Evolutionary conservation across 2,888 invertebrate genomes (phyloP).

Genomic region (Metopia argyrocephala): DNA sequence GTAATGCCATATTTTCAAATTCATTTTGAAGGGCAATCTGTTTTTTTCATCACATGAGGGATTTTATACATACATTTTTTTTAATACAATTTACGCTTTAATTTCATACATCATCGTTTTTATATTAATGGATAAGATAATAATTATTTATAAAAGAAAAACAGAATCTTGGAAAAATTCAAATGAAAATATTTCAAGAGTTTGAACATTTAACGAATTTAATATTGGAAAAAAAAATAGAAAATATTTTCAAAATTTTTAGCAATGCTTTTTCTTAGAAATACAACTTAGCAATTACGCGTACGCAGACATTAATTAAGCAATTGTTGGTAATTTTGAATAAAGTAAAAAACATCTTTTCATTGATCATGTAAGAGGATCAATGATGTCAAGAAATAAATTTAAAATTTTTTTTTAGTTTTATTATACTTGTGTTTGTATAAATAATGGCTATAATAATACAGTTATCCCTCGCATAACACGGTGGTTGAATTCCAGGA

Average conservation of each 20-base stretch:
- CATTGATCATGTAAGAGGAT: no score
- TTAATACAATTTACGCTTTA: conserved; percentile 62
- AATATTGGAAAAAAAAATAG: background rate
- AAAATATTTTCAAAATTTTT: background rate
- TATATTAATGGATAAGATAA: conserved; percentile 76
- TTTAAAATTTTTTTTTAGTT: no score
- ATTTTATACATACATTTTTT: conserved; percentile 16
- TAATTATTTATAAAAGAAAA: conserved; percentile 52
- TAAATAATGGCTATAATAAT: no score
- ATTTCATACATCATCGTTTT: conserved; percentile 77
- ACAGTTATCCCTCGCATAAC: no score
- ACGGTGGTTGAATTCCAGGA: no score
- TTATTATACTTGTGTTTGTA: no score
- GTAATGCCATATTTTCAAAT: background rate
- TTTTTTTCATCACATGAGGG: conserved; percentile 22
- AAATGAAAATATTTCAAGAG: conserved; percentile 39
- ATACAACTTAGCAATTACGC: background rate
- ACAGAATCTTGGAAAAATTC: conserved; percentile 2
- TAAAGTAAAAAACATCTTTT: background rate
- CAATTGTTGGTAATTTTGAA: no score
- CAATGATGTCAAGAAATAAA: no score
- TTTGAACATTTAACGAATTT: conserved; percentile 33
- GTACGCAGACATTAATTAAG: background rate
- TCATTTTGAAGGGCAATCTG: conserved; percentile 45
- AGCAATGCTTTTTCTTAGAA: background rate